phyloP scores from a whole-genome alignment of 2,797 vertebrate species.

The Dipus sagitta region DNA sequence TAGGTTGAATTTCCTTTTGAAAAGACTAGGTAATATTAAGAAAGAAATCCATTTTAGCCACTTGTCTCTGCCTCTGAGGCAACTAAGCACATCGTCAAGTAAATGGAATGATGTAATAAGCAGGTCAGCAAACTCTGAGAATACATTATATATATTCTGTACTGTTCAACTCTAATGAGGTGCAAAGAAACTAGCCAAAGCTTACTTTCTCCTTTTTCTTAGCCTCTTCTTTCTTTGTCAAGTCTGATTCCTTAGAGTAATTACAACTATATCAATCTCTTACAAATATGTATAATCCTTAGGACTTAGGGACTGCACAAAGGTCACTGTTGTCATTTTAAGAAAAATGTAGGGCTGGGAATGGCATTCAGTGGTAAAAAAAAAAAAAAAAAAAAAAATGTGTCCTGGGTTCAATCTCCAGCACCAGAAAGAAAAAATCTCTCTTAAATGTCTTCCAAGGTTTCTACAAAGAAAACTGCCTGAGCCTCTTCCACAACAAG shows the following conservation, averaged over 20 bases:
- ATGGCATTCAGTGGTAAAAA: background rate
- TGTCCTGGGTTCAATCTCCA: background rate
- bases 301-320: background rate
- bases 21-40: conserved; percentile 5
- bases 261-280: conserved; percentile 5
- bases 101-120: conserved; percentile 3
- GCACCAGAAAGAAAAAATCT: background rate
- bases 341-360: background rate
- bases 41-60: conserved; percentile 10
- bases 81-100: conserved; percentile 33
- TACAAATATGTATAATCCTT: background rate
- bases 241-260: background rate
- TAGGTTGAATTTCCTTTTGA: background rate
- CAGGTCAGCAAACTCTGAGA: conserved; percentile 21
- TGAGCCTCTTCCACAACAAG: background rate
- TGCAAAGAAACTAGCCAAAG: background rate
- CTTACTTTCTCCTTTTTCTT: conserved; percentile 28
- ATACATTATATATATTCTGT: background rate
- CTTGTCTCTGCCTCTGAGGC: background rate
- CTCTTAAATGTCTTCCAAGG: background rate
- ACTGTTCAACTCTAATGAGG: background rate
- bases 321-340: conserved; percentile 11
- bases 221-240: background rate
- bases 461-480: conserved; percentile 36
- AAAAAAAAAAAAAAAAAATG: background rate